A percentile compares a stretch with the other conserved stretches of the same genome.
Conservation (phyloP, 2,797 vertebrate genomes). For the Pangasius macronema region DNA sequence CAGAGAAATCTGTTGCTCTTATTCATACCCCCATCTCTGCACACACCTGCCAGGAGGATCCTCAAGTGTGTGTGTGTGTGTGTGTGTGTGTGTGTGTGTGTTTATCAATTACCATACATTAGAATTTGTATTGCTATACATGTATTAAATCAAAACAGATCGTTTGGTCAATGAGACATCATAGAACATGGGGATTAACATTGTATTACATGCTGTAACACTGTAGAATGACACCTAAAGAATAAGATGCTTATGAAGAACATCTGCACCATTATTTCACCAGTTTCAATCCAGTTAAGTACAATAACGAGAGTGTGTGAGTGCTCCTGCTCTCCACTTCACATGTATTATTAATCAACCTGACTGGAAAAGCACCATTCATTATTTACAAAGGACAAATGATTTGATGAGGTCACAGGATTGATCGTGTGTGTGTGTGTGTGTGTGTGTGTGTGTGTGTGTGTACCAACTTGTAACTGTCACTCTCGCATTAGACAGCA, state of each 20-base stretch:
- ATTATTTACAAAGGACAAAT: conserved; percentile 51
- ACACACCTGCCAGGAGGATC: neutral
- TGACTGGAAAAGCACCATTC: conserved; percentile 12
- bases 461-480: neutral
- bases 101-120: neutral
- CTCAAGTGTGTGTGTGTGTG: neutral
- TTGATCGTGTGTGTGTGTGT: neutral
- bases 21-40: neutral
- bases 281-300: neutral
- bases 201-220: neutral
- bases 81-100: neutral
- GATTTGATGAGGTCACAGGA: conserved; percentile 13
- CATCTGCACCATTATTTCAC: neutral
- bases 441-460: neutral
- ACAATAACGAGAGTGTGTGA: no score
- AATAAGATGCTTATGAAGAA: no score
- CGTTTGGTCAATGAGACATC: neutral
- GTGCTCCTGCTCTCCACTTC: neutral
- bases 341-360: conserved; percentile 36
- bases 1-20: no score
- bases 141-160: neutral
- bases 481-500: neutral
- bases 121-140: neutral
- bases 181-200: neutral
- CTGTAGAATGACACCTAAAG: neutral